Evolutionary conservation across 2,797 vertebrate species (phyloP), one percentile per base, ranked within the genome.

Genomic region (Pseudomugil tenellus): DNA sequence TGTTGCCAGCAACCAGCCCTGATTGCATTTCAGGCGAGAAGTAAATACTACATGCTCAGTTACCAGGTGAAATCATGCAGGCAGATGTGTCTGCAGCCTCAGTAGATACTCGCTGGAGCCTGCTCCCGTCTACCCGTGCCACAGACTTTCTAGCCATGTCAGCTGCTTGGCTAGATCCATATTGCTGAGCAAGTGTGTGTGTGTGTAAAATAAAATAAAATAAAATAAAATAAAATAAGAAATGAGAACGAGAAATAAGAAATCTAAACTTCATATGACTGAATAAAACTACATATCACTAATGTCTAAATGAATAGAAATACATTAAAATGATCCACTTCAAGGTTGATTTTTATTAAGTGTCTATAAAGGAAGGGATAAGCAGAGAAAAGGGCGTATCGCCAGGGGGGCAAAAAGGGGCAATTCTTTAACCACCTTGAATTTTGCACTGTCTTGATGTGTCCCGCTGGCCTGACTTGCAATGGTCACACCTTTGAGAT

Each of bases 41-140:
- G 92, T 93, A 91, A 94, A 93, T 92, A 93, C 92, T 90, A 91
- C 92, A 93, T 93, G 92, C 92, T 93, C 90, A 89, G 91, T 94
- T 94, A 93, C 85, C 92, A 91, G 84, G 88, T 92, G 91, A 94
- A 93, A 93, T 91, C 93, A 93, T 89, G 90, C 92, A 92, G 91
- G 87, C 89, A 85, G 83, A 88, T 84, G 89, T 91, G 91, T 91
- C 91, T 92, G 85, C 84, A 90, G 91, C 90, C 90, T 90, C 90
- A 89, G 85, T 92, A 89, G 89, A 92, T 86, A 86, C 86, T 84
- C 77, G 79, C 86, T 90, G 88, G 91, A 92, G 85, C 90, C 86
- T 90, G 90, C 76, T 68, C 48, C 84, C 84, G 72, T 84, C 86
- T 81, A 84, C 82, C 85, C 83, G 87, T 80, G 72, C 76, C 84